phyloP scores from a whole-genome alignment of 2,113 vertebrate genomes.

The Lepus europaeus region DNA sequence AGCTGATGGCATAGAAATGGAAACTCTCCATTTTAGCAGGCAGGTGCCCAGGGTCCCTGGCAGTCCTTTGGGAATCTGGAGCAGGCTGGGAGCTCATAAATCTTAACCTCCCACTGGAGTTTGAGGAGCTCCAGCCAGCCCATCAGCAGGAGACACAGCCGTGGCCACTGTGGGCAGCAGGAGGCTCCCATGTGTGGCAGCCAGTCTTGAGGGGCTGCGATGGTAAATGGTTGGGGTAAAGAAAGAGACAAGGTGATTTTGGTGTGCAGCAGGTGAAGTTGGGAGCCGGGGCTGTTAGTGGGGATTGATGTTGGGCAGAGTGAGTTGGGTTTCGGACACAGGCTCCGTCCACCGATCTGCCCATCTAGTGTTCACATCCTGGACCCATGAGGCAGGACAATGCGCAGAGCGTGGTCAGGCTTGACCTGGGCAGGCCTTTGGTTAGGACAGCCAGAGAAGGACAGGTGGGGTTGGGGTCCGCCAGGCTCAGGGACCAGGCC shows the following conservation, averaged over 20 bases:
- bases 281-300: neutral
- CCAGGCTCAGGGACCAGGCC: neutral
- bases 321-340: constrained; percentile 2
- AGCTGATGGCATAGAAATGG: neutral
- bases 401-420: neutral
- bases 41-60: neutral
- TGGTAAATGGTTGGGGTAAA: neutral
- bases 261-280: neutral
- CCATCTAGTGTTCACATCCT: neutral
- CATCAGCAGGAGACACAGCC: too few relatives aligned
- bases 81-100: neutral
- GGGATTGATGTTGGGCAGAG: neutral
- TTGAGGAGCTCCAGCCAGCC: neutral
- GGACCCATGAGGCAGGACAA: neutral
- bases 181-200: neutral
- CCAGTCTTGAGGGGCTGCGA: neutral
- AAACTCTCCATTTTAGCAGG: neutral
- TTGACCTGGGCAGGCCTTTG: neutral
- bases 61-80: neutral
- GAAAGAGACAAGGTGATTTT: neutral
- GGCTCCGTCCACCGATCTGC: neutral
- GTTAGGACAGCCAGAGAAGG: neutral
- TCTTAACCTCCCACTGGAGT: neutral
- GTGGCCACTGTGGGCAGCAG: neutral
- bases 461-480: neutral